Conservation (phyloP, 2,888 invertebrate species). For the Hybos culiciformis region DNA sequence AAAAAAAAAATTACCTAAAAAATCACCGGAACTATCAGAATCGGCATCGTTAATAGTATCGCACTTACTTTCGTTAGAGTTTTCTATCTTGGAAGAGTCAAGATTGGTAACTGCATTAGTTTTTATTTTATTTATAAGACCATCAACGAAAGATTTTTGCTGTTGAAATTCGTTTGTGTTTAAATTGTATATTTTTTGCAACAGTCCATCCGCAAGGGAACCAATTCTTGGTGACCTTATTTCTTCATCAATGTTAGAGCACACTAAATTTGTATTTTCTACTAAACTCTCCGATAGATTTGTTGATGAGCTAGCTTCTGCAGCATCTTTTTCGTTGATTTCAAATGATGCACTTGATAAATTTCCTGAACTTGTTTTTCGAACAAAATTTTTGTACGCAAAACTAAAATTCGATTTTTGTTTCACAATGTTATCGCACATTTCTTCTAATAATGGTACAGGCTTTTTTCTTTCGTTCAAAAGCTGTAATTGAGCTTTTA, state of each 20-base stretch:
- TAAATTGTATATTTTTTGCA: constrained; percentile 4
- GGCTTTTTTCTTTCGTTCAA: constrained; percentile 24
- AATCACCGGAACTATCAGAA: constrained; percentile 4
- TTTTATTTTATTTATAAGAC: constrained; percentile 7
- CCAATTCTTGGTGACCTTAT: too few relatives aligned
- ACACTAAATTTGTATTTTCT: not conserved
- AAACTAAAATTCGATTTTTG: too few relatives aligned
- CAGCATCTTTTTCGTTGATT: not conserved
- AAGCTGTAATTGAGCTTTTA: constrained; percentile 30
- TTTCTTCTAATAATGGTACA: constrained; percentile 8
- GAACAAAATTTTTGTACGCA: too few relatives aligned
- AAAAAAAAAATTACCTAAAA: too few relatives aligned
- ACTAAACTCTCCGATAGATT: not conserved
- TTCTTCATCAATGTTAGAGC: constrained; percentile 1
- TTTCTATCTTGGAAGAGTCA: not conserved
- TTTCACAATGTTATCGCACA: too few relatives aligned
- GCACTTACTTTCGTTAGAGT: not conserved
- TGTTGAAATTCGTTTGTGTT: not conserved
- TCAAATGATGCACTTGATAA: not conserved
- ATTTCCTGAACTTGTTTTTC: not conserved
- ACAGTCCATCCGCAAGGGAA: not conserved
- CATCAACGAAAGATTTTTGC: not conserved
- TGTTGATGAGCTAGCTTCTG: not conserved
- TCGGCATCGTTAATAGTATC: not conserved
- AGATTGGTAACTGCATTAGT: constrained; percentile 13